phyloP scores from a whole-genome alignment of 2,888 invertebrate species.

The Mythimna pallens region DNA sequence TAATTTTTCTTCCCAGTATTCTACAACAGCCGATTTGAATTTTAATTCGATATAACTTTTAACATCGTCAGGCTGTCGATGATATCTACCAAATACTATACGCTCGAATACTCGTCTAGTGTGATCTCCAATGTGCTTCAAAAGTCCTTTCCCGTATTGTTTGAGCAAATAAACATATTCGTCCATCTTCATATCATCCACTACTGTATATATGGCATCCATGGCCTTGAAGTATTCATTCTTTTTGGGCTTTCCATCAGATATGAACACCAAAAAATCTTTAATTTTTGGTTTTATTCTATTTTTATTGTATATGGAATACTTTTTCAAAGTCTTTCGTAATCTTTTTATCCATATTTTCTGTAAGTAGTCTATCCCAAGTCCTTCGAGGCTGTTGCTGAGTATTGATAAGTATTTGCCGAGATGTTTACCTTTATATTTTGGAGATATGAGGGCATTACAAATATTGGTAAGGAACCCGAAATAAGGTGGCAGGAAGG shows the following conservation, averaged over 20 bases:
- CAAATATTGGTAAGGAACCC: constrained; percentile 78
- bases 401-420: constrained; percentile 72
- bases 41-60: constrained; percentile 70
- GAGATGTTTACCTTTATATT: constrained; percentile 66
- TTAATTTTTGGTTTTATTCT: constrained; percentile 67
- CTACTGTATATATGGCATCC: constrained; percentile 72
- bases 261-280: constrained; percentile 69
- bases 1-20: constrained; percentile 70
- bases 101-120: constrained; percentile 73
- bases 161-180: constrained; percentile 77
- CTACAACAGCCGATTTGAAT: constrained; percentile 74
- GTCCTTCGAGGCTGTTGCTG: constrained; percentile 67
- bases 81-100: constrained; percentile 70
- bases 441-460: constrained; percentile 67
- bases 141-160: constrained; percentile 68
- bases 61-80: constrained; percentile 62
- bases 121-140: constrained; percentile 65
- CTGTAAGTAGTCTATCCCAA: constrained; percentile 69
- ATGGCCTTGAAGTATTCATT: constrained; percentile 73
- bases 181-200: constrained; percentile 73
- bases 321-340: constrained; percentile 65
- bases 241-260: constrained; percentile 67
- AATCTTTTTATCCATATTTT: constrained; percentile 70
- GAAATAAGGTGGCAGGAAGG: constrained; percentile 70
- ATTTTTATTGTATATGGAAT: constrained; percentile 67